phyloP scores from a whole-genome alignment of 2,888 invertebrate species.

The Anagyrus pseudococci region DNA sequence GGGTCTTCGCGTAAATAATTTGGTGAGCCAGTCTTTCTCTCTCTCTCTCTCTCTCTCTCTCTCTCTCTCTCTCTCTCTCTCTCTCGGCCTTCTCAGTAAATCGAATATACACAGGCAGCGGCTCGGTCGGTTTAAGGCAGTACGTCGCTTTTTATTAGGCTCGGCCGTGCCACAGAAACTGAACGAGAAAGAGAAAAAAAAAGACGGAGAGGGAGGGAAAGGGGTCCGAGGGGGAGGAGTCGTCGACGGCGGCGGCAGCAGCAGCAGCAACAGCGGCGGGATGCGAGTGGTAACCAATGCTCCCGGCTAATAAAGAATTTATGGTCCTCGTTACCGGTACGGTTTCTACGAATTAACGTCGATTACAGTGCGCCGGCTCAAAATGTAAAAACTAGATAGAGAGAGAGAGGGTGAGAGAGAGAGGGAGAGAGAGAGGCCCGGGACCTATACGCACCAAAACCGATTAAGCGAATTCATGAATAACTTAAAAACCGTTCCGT shows the following conservation, averaged over 20 bases:
- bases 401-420: neutral
- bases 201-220: constrained; percentile 21
- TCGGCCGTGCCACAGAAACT: constrained; percentile 29
- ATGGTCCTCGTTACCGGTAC: constrained; percentile 58
- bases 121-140: neutral
- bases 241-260: neutral
- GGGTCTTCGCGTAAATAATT: constrained; percentile 39
- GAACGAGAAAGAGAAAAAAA: constrained; percentile 8
- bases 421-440: constrained; percentile 11
- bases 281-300: constrained; percentile 43
- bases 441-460: constrained; percentile 51
- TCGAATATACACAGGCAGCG: neutral
- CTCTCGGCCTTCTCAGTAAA: neutral
- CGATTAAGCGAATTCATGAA: constrained; percentile 62
- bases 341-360: constrained; percentile 61
- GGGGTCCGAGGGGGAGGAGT: no score
- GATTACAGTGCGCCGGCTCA: constrained; percentile 52
- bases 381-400: constrained; percentile 50
- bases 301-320: constrained; percentile 59
- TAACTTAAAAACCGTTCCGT: constrained; percentile 51
- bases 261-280: constrained; percentile 24
- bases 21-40: constrained; percentile 1
- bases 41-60: neutral
- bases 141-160: constrained; percentile 35
- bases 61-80: neutral